These are phyloP conservation scores for Fukomys damarensis DNA, from an alignment of 2,113 vertebrate species.

Conservation along the genomic window DNA sequence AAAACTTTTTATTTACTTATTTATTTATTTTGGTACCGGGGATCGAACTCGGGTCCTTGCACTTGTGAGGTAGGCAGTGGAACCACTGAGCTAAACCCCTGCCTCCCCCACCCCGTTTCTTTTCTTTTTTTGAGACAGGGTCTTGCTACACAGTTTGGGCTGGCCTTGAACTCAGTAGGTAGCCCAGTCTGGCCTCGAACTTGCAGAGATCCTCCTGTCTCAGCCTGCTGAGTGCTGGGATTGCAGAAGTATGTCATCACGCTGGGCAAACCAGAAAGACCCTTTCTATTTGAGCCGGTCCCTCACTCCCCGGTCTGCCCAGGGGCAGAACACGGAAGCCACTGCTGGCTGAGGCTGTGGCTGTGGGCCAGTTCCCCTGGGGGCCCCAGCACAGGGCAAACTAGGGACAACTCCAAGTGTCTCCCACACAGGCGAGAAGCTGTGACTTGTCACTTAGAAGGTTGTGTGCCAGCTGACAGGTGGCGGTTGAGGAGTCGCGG, in stretches of 20 bases:
- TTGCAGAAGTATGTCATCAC: background rate
- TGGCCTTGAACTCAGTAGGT: background rate
- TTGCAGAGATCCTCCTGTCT: background rate
- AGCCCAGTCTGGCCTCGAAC: background rate
- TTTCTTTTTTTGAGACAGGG: background rate
- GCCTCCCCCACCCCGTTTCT: no score
- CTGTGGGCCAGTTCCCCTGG: background rate
- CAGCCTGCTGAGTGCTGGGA: background rate
- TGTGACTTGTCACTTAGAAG: conserved; percentile 68
- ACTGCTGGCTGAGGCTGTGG: background rate
- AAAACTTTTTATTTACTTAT: no score
- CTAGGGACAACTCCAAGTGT: background rate
- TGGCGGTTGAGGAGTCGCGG: conserved; percentile 70
- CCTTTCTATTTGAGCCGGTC: background rate
- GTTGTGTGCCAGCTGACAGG: conserved; percentile 71
- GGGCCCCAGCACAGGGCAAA: conserved; percentile 13
- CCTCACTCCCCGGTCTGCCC: background rate
- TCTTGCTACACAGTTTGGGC: background rate
- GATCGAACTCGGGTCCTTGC: no score
- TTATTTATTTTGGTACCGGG: no score
- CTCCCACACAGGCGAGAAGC: conserved; percentile 65
- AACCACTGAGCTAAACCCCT: no score
- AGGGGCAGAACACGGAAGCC: background rate
- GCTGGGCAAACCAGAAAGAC: background rate
- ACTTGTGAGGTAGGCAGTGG: no score